Base-by-base conservation (phyloP, 2,888 invertebrate genomes). In the Pollenia angustigena region DNA sequence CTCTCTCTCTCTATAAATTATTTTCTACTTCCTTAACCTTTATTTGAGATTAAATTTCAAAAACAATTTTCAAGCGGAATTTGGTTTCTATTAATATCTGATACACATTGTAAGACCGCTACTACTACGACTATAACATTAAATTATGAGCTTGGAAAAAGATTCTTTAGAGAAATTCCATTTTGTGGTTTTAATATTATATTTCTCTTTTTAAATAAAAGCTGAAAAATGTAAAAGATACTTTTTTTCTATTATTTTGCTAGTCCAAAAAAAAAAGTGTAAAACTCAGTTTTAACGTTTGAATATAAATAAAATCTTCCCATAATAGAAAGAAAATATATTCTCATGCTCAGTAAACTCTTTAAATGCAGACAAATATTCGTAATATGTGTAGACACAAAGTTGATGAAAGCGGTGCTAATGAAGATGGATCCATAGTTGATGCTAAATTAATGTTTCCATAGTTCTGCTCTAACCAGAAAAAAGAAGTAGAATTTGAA, bases 141-240 rank as follows among this genome's bases (percentile, higher is more conserved):
- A 60, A 75, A 42, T 58, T 62, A 50, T 42, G 50, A 32, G 11
- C 50, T 32, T 75, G 11, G 56, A 50, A 48, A 68, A 58, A 40
- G 46, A 40, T 69, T 42, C 66, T 52, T 48, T 42, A 58, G 11
- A 79, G 18, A 11, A 69, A 68, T 69, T 68, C 48, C 58, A 32
- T 69, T 79, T 69, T 79, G 79, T 42, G 79, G 79, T 79, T 79
- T 68, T 46, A 42, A 18, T 23, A 48, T 50, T 52, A 64, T 16
- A 42, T 50, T n/a, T 2, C 18, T 12, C 23, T 52, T 14, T 62
- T 75, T 75, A 48, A 64, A 64, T 54, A 54, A 54, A 54, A 54
- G 44, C 9, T 54, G 44, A 18, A 23, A 54, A 76, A 52, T 64
- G 54, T 76, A 76, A 76, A 14, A 42, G 64, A 76, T 76, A 76